Conservation (phyloP, 2,797 vertebrate species). For the Poecilia picta region DNA sequence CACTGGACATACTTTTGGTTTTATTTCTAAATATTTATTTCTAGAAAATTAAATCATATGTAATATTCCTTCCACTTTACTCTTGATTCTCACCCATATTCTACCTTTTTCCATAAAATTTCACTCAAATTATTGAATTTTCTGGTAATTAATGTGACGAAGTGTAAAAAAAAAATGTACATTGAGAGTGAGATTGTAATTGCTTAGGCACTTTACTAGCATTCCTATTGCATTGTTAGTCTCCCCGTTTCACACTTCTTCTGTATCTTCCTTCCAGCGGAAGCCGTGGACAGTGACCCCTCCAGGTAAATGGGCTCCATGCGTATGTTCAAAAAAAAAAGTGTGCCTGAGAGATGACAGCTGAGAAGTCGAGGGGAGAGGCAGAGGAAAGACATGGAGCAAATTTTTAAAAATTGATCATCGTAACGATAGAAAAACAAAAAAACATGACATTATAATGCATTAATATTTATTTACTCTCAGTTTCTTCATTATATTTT, state of each 20-base stretch:
- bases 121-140: not conserved
- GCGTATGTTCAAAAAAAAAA: slow-evolving; percentile 16
- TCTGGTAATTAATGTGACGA: not conserved
- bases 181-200: not conserved
- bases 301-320: slow-evolving; percentile 78
- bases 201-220: not conserved
- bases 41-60: not conserved
- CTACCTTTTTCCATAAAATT: not conserved
- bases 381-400: slow-evolving; percentile 12
- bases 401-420: slow-evolving; percentile 13
- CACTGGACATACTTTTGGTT: not conserved
- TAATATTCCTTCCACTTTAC: not conserved
- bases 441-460: not conserved
- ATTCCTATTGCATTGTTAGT: not conserved
- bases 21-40: not conserved
- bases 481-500: not conserved
- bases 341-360: slow-evolving; percentile 56
- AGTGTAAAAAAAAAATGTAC: not conserved
- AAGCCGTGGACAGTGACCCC: slow-evolving; percentile 83
- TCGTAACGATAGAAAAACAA: not conserved
- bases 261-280: slow-evolving; percentile 71
- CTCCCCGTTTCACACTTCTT: slow-evolving; percentile 12
- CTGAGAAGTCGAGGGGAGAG: slow-evolving; percentile 49
- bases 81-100: not conserved
- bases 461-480: not conserved